These are phyloP conservation scores for Palythoa caribaeorum DNA, from an alignment of 92 coral and sea anemone species.

Conservation along the genomic window DNA sequence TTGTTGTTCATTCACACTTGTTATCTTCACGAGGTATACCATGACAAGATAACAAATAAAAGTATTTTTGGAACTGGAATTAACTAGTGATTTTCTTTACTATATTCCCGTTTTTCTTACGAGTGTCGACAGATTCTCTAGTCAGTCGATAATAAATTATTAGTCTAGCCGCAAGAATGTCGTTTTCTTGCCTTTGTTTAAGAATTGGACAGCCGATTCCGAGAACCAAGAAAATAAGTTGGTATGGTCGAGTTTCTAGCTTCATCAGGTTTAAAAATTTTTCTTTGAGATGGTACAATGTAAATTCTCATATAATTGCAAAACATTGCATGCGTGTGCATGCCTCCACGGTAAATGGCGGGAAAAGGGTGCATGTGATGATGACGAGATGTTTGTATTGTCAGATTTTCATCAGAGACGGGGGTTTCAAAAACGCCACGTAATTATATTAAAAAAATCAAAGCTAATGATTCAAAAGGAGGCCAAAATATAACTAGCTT, in stretches of 20 bases:
- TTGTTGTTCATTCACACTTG: constrained; percentile 12
- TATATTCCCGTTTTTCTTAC: background rate
- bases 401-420: background rate
- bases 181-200: background rate
- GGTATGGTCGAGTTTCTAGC: background rate
- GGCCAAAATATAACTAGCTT: constrained; percentile 8
- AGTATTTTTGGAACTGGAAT: background rate
- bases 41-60: background rate
- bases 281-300: background rate
- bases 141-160: background rate
- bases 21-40: constrained; percentile 12
- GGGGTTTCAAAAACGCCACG: constrained; percentile 10
- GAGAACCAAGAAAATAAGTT: background rate
- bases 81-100: background rate
- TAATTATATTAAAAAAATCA: constrained; percentile 10
- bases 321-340: background rate
- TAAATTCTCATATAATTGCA: background rate
- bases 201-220: background rate
- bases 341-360: background rate
- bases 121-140: background rate
- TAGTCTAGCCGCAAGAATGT: background rate
- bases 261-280: background rate
- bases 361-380: background rate
- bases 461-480: constrained; percentile 20
- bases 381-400: background rate